A percentile compares a stretch with the other conserved stretches of the same genome.
These are phyloP conservation scores for Dasypus novemcinctus DNA, from an alignment of 2,113 vertebrate species.

Conservation along the genomic window DNA sequence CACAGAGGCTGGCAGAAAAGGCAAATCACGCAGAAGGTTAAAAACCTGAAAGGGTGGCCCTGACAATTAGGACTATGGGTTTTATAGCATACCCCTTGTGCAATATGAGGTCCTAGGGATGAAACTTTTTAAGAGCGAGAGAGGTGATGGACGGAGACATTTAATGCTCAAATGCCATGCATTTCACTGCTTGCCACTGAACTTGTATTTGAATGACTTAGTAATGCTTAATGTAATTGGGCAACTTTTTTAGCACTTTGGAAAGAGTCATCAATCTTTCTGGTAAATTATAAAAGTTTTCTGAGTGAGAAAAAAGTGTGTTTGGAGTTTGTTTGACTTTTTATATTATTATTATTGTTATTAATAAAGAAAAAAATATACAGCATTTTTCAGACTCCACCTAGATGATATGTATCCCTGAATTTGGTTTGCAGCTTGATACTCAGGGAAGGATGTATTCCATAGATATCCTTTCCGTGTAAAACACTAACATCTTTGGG, in stretches of 20 bases:
- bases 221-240: constrained; percentile 83
- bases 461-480: constrained; percentile 73
- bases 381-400: constrained; percentile 83
- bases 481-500: constrained; percentile 82
- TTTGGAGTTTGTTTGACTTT: constrained; percentile 87
- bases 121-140: constrained; percentile 14
- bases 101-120: constrained; percentile 68
- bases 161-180: constrained; percentile 44
- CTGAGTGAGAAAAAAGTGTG: constrained; percentile 84
- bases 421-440: constrained; percentile 80
- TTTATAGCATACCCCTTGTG: constrained; percentile 51
- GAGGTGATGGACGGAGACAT: constrained; percentile 38
- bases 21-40: not conserved
- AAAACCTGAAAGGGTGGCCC: constrained; percentile 53
- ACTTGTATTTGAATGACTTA: constrained; percentile 83
- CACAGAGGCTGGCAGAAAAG: constrained; percentile 16
- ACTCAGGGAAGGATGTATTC: constrained; percentile 81
- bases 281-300: constrained; percentile 83
- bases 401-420: constrained; percentile 73
- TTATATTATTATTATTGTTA: constrained; percentile 80
- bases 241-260: constrained; percentile 93
- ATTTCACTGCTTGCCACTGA: constrained; percentile 69
- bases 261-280: constrained; percentile 89
- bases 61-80: not conserved
- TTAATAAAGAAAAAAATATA: constrained; percentile 80